Evolutionary conservation across 2,113 vertebrate species (phyloP).

Genomic region (Cyanoramphus novaezelandiae): DNA sequence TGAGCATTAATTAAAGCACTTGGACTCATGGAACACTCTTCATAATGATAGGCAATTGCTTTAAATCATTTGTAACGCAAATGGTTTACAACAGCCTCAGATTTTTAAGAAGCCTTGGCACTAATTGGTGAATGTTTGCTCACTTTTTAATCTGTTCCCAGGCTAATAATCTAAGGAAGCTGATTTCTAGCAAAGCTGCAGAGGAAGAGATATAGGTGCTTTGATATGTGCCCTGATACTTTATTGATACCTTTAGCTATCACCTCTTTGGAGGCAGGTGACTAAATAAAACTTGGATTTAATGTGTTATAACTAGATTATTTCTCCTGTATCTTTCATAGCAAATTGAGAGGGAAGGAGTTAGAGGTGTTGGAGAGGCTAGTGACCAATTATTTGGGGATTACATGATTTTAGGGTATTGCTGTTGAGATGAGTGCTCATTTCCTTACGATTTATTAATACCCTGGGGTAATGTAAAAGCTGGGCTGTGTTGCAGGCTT

Average conservation of each 20-base stretch:
- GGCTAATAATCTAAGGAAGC: conserved; percentile 3
- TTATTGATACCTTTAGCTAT: neutral
- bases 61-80: conserved; percentile 32
- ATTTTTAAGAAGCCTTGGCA: conserved; percentile 41
- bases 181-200: neutral
- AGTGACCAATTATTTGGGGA: neutral
- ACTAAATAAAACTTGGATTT: neutral
- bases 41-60: conserved; percentile 58
- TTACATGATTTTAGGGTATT: neutral
- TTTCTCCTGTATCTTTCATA: neutral
- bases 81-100: conserved; percentile 29
- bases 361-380: neutral
- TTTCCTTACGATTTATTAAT: neutral
- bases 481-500: neutral
- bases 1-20: conserved; percentile 49
- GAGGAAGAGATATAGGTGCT: neutral
- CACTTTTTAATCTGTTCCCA: neutral
- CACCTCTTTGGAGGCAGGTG: neutral
- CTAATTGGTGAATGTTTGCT: conserved; percentile 18
- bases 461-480: neutral
- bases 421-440: neutral
- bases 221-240: neutral
- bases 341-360: neutral
- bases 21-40: conserved; percentile 16
- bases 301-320: neutral